phyloP scores from a whole-genome alignment of 2,113 vertebrate species.

The Rhadina sibilatrix region DNA sequence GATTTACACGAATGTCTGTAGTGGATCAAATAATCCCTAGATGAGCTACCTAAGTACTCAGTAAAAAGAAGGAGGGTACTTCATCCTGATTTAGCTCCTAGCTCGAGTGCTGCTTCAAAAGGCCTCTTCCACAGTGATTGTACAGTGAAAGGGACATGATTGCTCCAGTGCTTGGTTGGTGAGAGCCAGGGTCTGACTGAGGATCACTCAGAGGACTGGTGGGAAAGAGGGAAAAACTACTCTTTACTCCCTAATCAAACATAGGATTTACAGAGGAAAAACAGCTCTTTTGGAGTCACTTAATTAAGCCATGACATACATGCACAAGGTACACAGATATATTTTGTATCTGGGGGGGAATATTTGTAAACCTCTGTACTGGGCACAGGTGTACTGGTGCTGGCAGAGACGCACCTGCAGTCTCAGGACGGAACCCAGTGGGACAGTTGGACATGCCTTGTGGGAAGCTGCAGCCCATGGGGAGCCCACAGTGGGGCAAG shows the following conservation, averaged over 20 bases:
- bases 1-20: not conserved
- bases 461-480: not conserved
- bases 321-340: not conserved
- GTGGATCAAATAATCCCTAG: not conserved
- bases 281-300: not conserved
- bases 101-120: not conserved
- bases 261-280: not conserved
- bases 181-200: rapidly evolving
- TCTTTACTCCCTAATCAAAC: not conserved
- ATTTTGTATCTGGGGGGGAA: not conserved
- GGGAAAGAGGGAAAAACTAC: rapidly evolving
- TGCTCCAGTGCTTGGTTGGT: rapidly evolving
- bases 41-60: not conserved
- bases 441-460: not conserved
- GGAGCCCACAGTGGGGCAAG: too few relatives aligned
- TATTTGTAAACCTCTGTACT: not conserved
- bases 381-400: rapidly evolving
- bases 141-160: not conserved
- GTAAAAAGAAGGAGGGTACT: not conserved
- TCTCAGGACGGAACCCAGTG: not conserved
- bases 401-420: not conserved
- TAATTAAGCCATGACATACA: not conserved
- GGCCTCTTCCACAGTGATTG: not conserved
- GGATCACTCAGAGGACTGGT: rapidly evolving
- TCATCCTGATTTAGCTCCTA: conserved; percentile 10